Base-by-base conservation (phyloP, 2,888 invertebrate genomes). In the Orthosia incerta region DNA sequence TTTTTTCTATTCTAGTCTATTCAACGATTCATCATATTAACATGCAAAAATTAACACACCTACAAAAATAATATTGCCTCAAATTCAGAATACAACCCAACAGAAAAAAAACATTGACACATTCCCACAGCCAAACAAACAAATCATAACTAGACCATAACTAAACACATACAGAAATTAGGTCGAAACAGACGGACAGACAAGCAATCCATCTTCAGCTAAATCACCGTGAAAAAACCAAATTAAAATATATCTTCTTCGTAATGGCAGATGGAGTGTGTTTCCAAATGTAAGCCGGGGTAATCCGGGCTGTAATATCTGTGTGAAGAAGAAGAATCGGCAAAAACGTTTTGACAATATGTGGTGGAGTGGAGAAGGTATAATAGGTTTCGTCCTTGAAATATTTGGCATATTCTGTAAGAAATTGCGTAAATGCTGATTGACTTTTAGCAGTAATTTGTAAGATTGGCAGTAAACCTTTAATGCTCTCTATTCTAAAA, bases 141-240 rank as follows among this genome's bases (percentile, higher is more conserved):
- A 59, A 60, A 50, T 82, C 9, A 59, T 53, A 86, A 86, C 79
- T 79, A 79, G 79, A 75, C 4, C 51, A 78, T 11, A 20, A 46
- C 59, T 23, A 55, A 67, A 74, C n/a, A 72, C 46, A 67, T 56
- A 57, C 5, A 66, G 1, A 68, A 80, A 76, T 71, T 77, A 78
- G 73, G 20, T 12, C 23, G n/a, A 66, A 72, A 79, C 31, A 61
- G 67, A 69, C 64, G 12, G 46, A 70, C 62, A n/a, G 31, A 56
- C 63, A 66, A 68, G 48, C 71, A 20, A 79, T 84, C 60, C 63
- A 80, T 86, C 80, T 77, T 79, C n/a, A 0, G 31, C 64, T 80
- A 67, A 83, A 83, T 65, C 67, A 74, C 79, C 79, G 80, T 83
- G 76, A 76, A 87, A 87, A 86, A 86, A 85, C 46, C 61, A 63